Conservation (phyloP, 2,797 vertebrate species). For the Todus mexicanus region DNA sequence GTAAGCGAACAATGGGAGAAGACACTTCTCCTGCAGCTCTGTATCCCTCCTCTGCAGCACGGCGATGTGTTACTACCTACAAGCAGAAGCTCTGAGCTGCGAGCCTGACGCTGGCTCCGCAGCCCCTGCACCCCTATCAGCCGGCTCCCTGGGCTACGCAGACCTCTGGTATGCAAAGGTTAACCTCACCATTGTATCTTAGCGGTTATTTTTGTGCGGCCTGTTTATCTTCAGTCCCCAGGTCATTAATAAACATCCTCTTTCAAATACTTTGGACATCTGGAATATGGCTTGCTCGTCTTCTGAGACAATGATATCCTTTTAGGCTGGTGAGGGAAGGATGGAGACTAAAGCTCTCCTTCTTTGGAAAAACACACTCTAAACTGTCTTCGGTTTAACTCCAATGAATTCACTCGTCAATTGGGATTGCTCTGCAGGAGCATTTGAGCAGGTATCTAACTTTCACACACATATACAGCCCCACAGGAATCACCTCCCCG, state of each 20-base stretch:
- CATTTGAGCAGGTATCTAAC: not conserved
- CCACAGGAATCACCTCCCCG: not conserved
- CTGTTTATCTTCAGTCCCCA: constrained; percentile 53
- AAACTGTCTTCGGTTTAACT: not conserved
- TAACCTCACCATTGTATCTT: not conserved
- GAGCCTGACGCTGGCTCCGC: accelerated
- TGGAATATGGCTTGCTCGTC: constrained; percentile 51
- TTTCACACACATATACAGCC: not conserved
- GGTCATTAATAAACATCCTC: constrained; percentile 60
- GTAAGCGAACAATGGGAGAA: not conserved
- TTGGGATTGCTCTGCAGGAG: not conserved
- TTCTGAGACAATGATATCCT: constrained; percentile 5
- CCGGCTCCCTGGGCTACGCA: not conserved
- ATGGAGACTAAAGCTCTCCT: not conserved
- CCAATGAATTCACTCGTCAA: not conserved
- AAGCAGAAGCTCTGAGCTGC: not conserved
- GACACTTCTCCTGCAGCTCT: not conserved
- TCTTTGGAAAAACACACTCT: not conserved
- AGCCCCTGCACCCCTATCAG: not conserved
- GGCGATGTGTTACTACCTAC: not conserved
- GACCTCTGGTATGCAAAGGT: constrained; percentile 11
- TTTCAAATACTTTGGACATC: constrained; percentile 43
- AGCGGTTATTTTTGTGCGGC: constrained; percentile 4
- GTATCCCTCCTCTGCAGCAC: not conserved
- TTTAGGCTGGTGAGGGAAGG: constrained; percentile 12